Percentiles rank a stretch among this genome's conserved stretches.
These are phyloP conservation scores for Odobenus rosmarus DNA, from an alignment of 2,113 vertebrate genomes.

Conservation along the genomic window DNA sequence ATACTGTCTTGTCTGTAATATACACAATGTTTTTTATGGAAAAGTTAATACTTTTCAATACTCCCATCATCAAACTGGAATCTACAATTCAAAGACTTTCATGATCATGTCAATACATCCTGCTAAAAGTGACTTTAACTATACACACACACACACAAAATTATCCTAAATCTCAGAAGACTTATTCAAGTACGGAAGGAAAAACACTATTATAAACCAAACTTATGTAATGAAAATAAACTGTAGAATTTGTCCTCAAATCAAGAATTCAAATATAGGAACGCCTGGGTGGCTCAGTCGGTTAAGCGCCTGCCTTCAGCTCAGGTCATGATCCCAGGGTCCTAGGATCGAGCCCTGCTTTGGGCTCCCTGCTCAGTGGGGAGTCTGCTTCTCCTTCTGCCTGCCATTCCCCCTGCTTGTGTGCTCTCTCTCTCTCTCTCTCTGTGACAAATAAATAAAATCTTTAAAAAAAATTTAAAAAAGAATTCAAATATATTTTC, in stretches of 20 bases:
- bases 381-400: no score
- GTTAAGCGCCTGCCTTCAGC: no score
- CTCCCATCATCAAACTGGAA: background rate
- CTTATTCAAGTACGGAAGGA: background rate
- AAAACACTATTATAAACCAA: background rate
- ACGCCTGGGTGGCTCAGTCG: no score
- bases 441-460: background rate
- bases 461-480: background rate
- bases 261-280: conserved; percentile 42
- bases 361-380: no score
- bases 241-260: background rate
- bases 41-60: conserved; percentile 26
- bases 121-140: background rate
- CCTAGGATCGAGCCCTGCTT: no score
- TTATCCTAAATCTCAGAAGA: conserved; percentile 10
- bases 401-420: no score
- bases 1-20: background rate
- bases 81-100: background rate
- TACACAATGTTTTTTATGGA: background rate
- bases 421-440: no score
- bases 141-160: background rate
- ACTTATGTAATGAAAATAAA: conserved; percentile 11
- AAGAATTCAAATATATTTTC: conserved; percentile 51
- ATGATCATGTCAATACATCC: background rate
- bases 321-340: no score